Evolutionary conservation across 2,113 vertebrate species (phyloP), one percentile per base, ranked within the genome.

Genomic region (Grallaria varia): DNA sequence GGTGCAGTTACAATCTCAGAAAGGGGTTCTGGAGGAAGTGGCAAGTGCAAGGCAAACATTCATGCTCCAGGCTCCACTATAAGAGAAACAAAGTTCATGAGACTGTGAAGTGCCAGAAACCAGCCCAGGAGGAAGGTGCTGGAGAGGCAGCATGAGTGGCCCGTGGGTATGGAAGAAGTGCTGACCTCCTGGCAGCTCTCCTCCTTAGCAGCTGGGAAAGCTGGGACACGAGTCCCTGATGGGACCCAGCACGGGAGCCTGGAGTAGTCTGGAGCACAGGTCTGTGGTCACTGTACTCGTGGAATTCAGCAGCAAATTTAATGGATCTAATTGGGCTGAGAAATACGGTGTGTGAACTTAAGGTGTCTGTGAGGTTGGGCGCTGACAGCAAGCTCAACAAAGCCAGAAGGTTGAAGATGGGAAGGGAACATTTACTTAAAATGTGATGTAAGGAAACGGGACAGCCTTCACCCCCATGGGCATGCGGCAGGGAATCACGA

Each of bases 341-440:
- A 66, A 68, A 68, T n/a, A 47, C 0, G 0, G 4, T 50, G 58
- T 25, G 30, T 44, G 28, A 45, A 27, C 50, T 60, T 44, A 1
- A 30, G 31, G 20, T 50, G 28, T 35, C 52, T 72, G 9, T 47
- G 75, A 47, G 33, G 50, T 10, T 77, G 58, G 22, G 58, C 66
- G 67, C 71, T 83, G 78, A 62, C 62, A 80, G 62, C 45, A 85
- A 58, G 53, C 40, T 21, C 67, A 56, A 5, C 40, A 33, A 31
- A 91, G 62, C 14, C 37, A 22, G 71, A 10, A 66, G 42, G 25
- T 3, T 92, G 50, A 33, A 80, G 40, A 62, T 39, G 23, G 39
- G 42, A 79, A 80, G 75, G 82, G 77, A 83, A 27, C 11, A 53
- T 90, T 92, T 92, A 55, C 59, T 94, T 94, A 53, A 59, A 55